Evolutionary conservation across 1,140 invertebrate genomes (phyloP).

Genomic region (Pseudachorutes palmiensis): DNA sequence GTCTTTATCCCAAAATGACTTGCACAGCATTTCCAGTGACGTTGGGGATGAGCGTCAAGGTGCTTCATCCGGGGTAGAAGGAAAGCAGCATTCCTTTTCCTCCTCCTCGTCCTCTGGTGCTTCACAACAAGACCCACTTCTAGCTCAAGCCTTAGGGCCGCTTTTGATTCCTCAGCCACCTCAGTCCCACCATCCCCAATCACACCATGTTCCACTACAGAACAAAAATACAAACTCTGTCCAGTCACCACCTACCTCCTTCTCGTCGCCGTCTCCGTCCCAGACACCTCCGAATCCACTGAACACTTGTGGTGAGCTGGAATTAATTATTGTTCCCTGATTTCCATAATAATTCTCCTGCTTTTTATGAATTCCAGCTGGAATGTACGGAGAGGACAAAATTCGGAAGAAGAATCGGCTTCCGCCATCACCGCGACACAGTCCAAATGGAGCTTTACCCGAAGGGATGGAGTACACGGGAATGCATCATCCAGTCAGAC

Average conservation of each 20-base stretch:
- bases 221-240: constrained; percentile 37
- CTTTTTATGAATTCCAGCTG: constrained; percentile 12
- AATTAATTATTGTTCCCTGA: no score
- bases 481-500: constrained; percentile 29
- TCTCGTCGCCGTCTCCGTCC: constrained; percentile 39
- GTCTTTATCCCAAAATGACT: constrained; percentile 49
- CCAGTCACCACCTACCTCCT: constrained; percentile 39
- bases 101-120: constrained; percentile 17
- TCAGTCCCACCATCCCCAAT: constrained; percentile 28
- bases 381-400: constrained; percentile 34
- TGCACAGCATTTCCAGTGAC: constrained; percentile 38
- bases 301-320: not conserved
- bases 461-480: constrained; percentile 34
- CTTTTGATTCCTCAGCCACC: constrained; percentile 30
- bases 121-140: constrained; percentile 34
- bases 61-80: constrained; percentile 17
- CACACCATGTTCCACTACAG: constrained; percentile 22
- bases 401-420: constrained; percentile 31
- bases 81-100: constrained; percentile 26
- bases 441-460: constrained; percentile 35
- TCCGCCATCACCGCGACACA: constrained; percentile 32
- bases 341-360: no score
- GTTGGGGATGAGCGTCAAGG: constrained; percentile 10
- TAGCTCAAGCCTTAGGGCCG: constrained; percentile 36
- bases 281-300: constrained; percentile 31